A percentile compares a stretch with the other conserved stretches of the same genome.
Evolutionary conservation across 2,797 vertebrate genomes (phyloP).

Genomic region (Peromyscus nudipes): DNA sequence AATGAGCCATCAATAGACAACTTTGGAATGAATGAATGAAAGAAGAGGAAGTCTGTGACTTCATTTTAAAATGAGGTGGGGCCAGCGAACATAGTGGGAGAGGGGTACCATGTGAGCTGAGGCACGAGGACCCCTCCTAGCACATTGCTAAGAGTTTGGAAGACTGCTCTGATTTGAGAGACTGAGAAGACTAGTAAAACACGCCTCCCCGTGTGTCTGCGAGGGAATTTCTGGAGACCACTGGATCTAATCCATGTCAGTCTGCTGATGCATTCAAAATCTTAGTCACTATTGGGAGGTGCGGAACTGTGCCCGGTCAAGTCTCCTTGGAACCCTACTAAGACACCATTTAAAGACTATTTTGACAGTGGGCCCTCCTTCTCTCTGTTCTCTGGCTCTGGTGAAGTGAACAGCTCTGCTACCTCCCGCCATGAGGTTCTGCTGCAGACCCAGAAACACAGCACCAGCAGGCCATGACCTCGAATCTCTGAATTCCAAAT

Average conservation of each 20-base stretch:
- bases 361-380: neutral
- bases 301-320: neutral
- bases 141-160: neutral
- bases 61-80: neutral
- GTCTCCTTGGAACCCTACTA: neutral
- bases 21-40: slow-evolving; percentile 28
- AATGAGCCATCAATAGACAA: neutral
- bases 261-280: neutral
- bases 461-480: neutral
- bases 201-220: neutral
- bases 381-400: neutral
- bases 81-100: neutral
- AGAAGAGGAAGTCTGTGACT: neutral
- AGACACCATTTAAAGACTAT: neutral
- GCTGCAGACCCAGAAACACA: neutral
- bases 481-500: neutral
- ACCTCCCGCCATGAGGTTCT: neutral
- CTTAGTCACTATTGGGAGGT: neutral
- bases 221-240: neutral
- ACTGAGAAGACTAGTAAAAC: neutral
- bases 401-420: neutral
- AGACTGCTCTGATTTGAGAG: neutral
- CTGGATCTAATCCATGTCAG: neutral
- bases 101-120: neutral
- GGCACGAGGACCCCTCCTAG: neutral